Evolutionary conservation across 2,113 vertebrate genomes (phyloP).

Genomic region (Lucifuga dentata): DNA sequence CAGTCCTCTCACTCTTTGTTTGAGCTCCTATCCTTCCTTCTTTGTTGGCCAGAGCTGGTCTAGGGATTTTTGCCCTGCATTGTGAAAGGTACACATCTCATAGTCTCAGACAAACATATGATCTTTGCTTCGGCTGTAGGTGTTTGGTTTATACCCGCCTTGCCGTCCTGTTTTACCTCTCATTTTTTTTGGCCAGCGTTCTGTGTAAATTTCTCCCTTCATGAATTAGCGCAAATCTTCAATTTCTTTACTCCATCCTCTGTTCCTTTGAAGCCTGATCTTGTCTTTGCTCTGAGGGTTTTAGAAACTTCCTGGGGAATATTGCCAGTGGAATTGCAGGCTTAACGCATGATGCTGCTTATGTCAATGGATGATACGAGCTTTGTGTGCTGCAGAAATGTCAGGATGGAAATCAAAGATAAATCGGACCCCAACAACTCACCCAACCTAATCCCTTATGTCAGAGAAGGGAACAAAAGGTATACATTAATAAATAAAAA

Average conservation of each 20-base stretch:
- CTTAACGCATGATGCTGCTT: not conserved
- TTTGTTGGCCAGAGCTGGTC: constrained; percentile 26
- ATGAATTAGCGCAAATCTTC: constrained; percentile 1
- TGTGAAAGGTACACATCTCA: constrained; percentile 31
- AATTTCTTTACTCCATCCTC: not conserved
- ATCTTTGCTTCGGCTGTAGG: constrained; percentile 21
- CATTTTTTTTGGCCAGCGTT: not conserved
- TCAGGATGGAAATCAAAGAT: not conserved
- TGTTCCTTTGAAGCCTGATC: not conserved
- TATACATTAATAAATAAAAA: constrained; percentile 68
- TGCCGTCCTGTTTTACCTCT: not conserved
- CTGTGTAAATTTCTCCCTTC: not conserved
- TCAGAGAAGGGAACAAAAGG: constrained; percentile 39
- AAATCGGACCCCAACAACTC: constrained; percentile 22
- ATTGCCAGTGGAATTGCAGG: too few species aligned
- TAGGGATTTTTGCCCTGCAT: constrained; percentile 28
- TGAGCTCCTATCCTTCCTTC: constrained; percentile 14
- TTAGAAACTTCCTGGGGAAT: not conserved
- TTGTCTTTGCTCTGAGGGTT: not conserved
- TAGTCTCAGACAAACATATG: constrained; percentile 15
- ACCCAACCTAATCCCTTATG: constrained; percentile 8
- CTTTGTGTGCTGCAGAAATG: not conserved
- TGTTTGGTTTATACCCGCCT: not conserved
- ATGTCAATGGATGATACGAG: not conserved
- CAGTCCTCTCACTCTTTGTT: not conserved